Conservation (phyloP, 2,797 vertebrate species). For the Sphenodon punctatus region DNA sequence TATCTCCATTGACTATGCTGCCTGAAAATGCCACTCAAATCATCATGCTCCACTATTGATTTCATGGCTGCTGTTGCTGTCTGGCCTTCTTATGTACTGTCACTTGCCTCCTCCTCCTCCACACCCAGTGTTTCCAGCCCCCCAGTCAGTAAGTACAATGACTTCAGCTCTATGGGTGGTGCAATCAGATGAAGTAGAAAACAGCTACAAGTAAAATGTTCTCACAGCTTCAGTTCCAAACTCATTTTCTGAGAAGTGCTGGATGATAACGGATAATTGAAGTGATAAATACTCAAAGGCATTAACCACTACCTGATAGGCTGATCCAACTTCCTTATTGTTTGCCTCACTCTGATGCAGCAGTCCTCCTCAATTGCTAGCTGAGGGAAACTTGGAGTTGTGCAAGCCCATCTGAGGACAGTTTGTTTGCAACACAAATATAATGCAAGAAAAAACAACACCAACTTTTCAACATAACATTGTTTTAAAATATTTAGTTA, state of each 20-base stretch:
- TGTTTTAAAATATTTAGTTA: slow-evolving; percentile 14
- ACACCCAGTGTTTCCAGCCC: neutral
- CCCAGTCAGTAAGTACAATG: neutral
- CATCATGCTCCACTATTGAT: neutral
- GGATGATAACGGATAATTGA: too few relatives aligned
- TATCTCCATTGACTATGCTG: neutral
- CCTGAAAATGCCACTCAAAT: neutral
- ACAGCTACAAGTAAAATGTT: neutral
- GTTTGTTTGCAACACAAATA: neutral
- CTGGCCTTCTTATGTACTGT: neutral
- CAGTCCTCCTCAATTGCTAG: too few relatives aligned
- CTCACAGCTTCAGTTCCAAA: neutral
- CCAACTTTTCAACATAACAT: neutral
- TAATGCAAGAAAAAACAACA: neutral
- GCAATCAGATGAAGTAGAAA: neutral
- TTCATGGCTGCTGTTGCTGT: neutral
- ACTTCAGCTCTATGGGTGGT: neutral
- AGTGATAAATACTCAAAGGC: neutral
- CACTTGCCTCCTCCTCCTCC: neutral
- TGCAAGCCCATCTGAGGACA: neutral
- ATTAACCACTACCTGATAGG: neutral
- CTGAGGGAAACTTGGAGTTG: neutral
- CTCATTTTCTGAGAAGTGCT: neutral
- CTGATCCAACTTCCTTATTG: neutral
- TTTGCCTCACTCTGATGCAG: neutral